Evolutionary conservation across 2,797 vertebrate species (phyloP), one percentile per base, ranked within the genome.

Genomic region (Fringilla coelebs): DNA sequence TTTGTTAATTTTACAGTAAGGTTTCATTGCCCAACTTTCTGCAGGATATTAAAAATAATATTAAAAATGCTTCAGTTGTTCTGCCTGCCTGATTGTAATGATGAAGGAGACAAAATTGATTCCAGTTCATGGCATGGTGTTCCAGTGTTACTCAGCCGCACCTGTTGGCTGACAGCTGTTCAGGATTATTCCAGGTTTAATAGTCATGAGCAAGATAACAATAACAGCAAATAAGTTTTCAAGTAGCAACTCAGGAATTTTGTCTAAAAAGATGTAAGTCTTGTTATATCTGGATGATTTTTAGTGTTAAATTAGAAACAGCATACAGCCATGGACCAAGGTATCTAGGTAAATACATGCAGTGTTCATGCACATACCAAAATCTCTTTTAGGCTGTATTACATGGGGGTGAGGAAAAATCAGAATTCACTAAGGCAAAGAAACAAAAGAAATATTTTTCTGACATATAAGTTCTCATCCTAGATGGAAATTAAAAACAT

Each of bases 101-200:
- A 79, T 79, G 73, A 94, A 94, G 81, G 55, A 91, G 84, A 66
- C 32, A 82, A 89, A 97, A 96, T 34, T 92, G 90, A 91, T 96
- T 93, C 73, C 61, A 79, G 65, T 92, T 85, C 74, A 36, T 71
- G 87, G 74, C 71, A 65, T 61, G 19, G 34, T 73, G 54, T 96
- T 91, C 84, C 73, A n/a, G 0, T 82, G 66, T 85, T 92, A 66
- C 38, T 94, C 49, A 57, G 58, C 71, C 88, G 90, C 95, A 95
- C 89, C 96, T 97, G 93, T 85, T 96, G 80, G 58, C 80, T 72
- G 29, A 89, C 96, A 97, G 85, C 93, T 97, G 96, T 85, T 95
- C 26, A 68, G 62, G 81, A 94, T 97, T 96, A 93, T 85, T 96
- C 52, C 62, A 94, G 52, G 49, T 94, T 97, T 96, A 75, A 94